A percentile compares a stretch with the other conserved stretches of the same genome.
phyloP scores from a whole-genome alignment of 2,113 vertebrate genomes.

The Equus przewalskii region DNA sequence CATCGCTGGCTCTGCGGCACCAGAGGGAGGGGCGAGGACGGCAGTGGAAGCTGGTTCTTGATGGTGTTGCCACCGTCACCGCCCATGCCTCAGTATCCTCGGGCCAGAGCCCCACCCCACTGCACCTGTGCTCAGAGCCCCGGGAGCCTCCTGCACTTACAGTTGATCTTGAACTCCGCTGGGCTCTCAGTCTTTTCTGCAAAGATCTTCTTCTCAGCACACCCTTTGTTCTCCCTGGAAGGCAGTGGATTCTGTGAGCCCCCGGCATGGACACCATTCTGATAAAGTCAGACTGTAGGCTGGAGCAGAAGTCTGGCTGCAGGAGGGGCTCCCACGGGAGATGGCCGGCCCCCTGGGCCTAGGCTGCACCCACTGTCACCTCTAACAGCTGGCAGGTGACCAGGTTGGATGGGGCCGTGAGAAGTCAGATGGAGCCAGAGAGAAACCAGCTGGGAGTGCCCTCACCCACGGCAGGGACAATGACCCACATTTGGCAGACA shows the following conservation, averaged over 20 bases:
- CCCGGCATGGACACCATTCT: accelerated
- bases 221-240: neutral
- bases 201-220: neutral
- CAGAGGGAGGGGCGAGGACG: neutral
- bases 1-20: neutral
- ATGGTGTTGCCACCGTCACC: neutral
- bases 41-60: accelerated
- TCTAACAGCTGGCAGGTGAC: neutral
- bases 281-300: neutral
- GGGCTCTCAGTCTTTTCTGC: neutral
- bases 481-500: neutral
- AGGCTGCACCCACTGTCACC: neutral
- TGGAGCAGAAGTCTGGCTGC: neutral
- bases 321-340: neutral
- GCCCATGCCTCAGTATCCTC: neutral
- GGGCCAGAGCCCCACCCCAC: neutral
- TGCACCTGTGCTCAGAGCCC: neutral
- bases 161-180: neutral
- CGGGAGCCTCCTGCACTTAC: neutral
- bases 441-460: neutral
- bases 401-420: neutral
- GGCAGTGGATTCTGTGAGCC: neutral
- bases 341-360: neutral
- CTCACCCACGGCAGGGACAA: neutral
- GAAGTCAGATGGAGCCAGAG: neutral